Evolutionary conservation across 2,888 invertebrate species (phyloP).

Genomic region (Stenchaetothrips biformis): DNA sequence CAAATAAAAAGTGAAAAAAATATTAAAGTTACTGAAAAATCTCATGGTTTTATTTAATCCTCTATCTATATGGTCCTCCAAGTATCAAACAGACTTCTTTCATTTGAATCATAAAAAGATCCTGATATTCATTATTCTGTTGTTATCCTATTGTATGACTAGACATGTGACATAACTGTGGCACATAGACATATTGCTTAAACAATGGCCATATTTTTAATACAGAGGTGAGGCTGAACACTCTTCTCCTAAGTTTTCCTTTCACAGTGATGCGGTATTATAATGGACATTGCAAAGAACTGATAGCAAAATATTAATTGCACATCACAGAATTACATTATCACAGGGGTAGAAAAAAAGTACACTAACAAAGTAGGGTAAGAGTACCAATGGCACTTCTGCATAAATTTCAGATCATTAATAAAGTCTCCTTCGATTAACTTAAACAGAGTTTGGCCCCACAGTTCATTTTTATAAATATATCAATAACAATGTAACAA

Average conservation of each 20-base stretch:
- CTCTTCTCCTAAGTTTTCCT: not conserved
- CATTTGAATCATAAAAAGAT: not conserved
- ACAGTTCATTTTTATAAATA: not conserved
- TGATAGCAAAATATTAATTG: not conserved
- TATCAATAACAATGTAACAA: not conserved
- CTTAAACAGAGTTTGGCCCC: not conserved
- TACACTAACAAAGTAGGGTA: not conserved
- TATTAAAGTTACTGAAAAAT: slow-evolving; percentile 21
- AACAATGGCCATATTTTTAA: not conserved
- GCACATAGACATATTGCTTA: not conserved
- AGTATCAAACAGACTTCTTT: not conserved
- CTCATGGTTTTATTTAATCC: not conserved
- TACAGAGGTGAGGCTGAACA: not conserved
- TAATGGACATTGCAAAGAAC: too few species aligned
- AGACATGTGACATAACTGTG: not conserved
- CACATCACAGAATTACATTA: slow-evolving; percentile 2
- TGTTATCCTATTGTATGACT: not conserved
- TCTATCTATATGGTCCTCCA: not conserved
- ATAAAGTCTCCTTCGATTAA: not conserved
- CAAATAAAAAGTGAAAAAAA: not conserved
- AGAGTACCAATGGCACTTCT: not conserved
- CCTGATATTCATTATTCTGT: not conserved
- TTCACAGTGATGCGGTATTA: not conserved
- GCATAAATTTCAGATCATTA: slow-evolving; percentile 3
- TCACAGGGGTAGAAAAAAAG: slow-evolving; percentile 4